A percentile compares a stretch with the other conserved stretches of the same genome.
Conservation (phyloP, 2,888 invertebrate genomes). For the Caenorhabditis plicata region DNA sequence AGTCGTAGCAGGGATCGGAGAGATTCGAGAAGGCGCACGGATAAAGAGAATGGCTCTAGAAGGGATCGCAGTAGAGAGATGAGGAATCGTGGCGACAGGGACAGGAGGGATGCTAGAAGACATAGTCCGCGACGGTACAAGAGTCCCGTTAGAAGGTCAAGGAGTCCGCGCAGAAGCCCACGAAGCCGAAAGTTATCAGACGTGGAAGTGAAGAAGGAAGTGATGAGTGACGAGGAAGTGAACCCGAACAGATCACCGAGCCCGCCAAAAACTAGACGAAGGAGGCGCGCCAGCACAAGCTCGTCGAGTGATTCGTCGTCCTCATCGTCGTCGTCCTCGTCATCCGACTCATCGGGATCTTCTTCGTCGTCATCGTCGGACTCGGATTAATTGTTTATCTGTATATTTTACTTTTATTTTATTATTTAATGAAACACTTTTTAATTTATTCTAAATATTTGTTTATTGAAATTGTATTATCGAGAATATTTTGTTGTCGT, state of each 20-base stretch:
- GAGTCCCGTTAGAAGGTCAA: too few relatives aligned
- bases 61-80: background rate
- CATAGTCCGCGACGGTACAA: too few relatives aligned
- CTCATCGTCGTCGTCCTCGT: background rate
- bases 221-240: background rate
- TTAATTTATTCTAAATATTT: background rate
- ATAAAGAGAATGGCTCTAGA: background rate
- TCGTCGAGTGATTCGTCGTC: constrained; percentile 1
- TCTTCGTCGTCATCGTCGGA: constrained; percentile 4
- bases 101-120: too few relatives aligned
- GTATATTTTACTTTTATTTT: constrained; percentile 1
- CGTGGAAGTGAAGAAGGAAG: background rate
- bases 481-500: background rate
- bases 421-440: constrained; percentile 1
- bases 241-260: background rate
- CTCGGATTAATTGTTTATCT: constrained; percentile 4
- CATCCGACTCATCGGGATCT: constrained; percentile 5
- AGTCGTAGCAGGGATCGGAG: background rate
- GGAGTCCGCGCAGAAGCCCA: background rate
- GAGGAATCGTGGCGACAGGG: background rate
- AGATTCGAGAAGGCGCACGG: background rate
- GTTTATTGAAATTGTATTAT: background rate
- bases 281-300: background rate
- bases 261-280: background rate
- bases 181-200: background rate